Percentiles rank a stretch among this genome's conserved stretches.
phyloP scores from a whole-genome alignment of 2,888 invertebrate species.

The Eucriotettix oculatus region DNA sequence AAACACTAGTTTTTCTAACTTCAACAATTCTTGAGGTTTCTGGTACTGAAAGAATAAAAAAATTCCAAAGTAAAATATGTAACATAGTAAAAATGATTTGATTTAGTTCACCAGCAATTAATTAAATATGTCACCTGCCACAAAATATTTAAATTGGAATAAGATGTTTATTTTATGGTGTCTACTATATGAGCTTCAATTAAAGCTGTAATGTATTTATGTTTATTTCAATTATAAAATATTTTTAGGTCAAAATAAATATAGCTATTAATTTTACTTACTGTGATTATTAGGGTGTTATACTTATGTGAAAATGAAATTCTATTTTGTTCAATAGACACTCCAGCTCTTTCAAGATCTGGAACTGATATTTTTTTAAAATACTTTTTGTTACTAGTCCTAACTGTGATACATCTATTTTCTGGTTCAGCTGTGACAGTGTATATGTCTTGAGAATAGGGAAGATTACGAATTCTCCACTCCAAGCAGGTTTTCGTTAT shows the following conservation, averaged over 20 bases:
- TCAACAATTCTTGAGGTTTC: constrained; percentile 50
- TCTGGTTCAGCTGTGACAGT: constrained; percentile 47
- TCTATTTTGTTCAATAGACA: constrained; percentile 42
- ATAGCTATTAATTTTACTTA: constrained; percentile 26
- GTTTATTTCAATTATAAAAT: too few relatives aligned
- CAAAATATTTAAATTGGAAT: not conserved
- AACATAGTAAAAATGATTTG: not conserved
- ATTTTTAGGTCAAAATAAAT: too few relatives aligned
- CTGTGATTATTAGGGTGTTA: constrained; percentile 59
- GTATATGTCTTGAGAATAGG: constrained; percentile 55
- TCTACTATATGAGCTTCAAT: too few relatives aligned
- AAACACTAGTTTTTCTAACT: constrained; percentile 44
- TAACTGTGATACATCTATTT: constrained; percentile 44
- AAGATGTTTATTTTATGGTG: not conserved
- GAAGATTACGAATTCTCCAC: constrained; percentile 67
- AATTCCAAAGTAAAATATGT: not conserved
- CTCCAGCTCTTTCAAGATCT: constrained; percentile 47
- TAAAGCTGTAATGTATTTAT: too few relatives aligned
- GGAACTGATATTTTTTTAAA: constrained; percentile 54
- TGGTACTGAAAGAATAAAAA: constrained; percentile 43
- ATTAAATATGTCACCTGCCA: not conserved
- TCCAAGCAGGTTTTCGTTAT: constrained; percentile 58
- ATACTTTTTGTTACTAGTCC: constrained; percentile 69
- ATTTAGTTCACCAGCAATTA: not conserved
- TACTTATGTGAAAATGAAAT: constrained; percentile 53